Evolutionary conservation across 2,888 invertebrate genomes (phyloP).

Genomic region (Watsonalla binaria): DNA sequence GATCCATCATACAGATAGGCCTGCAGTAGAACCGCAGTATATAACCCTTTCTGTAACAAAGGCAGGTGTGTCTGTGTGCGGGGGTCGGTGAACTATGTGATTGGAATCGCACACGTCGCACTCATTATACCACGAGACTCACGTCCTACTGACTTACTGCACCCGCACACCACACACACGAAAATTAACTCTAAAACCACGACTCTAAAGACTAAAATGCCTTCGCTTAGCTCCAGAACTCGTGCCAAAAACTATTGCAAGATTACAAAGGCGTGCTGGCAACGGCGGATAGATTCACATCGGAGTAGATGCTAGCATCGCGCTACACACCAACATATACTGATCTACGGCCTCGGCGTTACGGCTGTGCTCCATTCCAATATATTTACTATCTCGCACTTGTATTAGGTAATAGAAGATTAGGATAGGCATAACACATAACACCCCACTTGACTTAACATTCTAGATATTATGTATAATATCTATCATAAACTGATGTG

Average conservation of each 20-base stretch:
- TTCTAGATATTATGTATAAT: no score
- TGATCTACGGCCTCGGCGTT: not conserved
- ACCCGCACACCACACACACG: not conserved
- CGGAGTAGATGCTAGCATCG: constrained; percentile 13
- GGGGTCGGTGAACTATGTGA: not conserved
- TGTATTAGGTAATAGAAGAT: no score
- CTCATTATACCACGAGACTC: not conserved
- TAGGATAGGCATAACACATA: no score
- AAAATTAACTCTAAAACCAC: not conserved
- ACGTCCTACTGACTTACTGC: not conserved
- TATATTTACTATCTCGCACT: no score
- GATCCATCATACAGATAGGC: no score
- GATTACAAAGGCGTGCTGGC: constrained; percentile 26
- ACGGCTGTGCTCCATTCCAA: no score
- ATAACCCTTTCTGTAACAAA: no score
- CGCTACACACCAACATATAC: constrained; percentile 4
- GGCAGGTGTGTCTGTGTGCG: no score
- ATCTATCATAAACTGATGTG: no score
- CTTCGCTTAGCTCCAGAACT: constrained; percentile 4
- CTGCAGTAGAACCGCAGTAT: no score
- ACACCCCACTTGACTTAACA: no score
- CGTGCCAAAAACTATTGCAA: constrained; percentile 30
- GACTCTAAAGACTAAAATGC: constrained; percentile 5
- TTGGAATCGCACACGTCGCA: not conserved
- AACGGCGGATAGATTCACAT: constrained; percentile 18